phyloP scores from a whole-genome alignment of 2,797 vertebrate genomes.

The Pachyuromys duprasi region DNA sequence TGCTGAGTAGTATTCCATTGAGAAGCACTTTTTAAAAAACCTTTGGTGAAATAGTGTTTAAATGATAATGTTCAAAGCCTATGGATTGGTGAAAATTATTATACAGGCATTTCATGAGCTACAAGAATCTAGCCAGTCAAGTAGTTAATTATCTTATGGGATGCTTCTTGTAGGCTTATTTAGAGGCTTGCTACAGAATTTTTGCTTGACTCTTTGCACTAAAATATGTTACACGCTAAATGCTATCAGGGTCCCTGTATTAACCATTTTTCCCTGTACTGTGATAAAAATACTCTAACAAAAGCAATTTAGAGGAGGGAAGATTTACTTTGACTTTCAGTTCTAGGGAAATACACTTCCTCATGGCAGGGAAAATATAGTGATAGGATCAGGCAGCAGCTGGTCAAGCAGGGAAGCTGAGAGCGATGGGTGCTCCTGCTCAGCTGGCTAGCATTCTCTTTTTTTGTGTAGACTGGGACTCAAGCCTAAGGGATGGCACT shows the following conservation, averaged over 20 bases:
- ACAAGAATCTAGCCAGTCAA: not conserved
- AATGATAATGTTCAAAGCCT: not conserved
- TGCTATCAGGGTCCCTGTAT: not conserved
- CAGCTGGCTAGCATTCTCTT: too few species aligned
- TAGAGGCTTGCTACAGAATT: not conserved
- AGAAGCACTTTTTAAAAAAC: too few species aligned
- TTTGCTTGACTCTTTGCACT: slow-evolving; percentile 8
- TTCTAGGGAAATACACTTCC: not conserved
- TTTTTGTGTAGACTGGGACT: not conserved
- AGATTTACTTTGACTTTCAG: not conserved
- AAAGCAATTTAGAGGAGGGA: not conserved
- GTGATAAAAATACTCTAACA: not conserved
- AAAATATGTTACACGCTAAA: not conserved
- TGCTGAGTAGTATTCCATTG: too few species aligned
- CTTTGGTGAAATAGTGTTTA: not conserved
- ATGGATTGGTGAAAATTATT: not conserved
- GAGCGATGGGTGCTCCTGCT: not conserved
- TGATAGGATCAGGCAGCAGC: not conserved
- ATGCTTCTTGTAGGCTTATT: not conserved
- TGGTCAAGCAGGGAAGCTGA: not conserved
- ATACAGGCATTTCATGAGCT: not conserved
- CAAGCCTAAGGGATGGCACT: not conserved
- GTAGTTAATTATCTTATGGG: not conserved
- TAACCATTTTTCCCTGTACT: not conserved
- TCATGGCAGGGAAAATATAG: not conserved